A percentile compares a stretch with the other conserved stretches of the same genome.
These are phyloP conservation scores for Garrulus glandarius DNA, from an alignment of 2,797 vertebrate genomes.

Conservation along the genomic window DNA sequence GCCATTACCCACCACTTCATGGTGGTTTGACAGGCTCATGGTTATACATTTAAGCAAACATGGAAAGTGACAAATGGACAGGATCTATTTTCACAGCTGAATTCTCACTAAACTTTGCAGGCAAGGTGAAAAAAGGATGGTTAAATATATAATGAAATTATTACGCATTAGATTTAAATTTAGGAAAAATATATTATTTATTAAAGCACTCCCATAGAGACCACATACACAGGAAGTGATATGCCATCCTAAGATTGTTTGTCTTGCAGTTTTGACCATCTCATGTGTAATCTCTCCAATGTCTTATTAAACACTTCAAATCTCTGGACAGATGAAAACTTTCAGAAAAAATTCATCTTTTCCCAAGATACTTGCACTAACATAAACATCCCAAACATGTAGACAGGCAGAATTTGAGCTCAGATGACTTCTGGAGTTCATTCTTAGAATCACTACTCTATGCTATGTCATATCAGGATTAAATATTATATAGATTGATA, in stretches of 20 bases:
- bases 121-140: background rate
- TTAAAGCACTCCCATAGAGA: background rate
- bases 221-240: background rate
- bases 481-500: background rate
- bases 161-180: background rate
- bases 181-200: background rate
- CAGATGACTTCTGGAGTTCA: background rate
- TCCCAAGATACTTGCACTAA: background rate
- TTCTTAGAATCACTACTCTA: background rate
- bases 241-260: background rate
- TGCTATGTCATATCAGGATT: background rate
- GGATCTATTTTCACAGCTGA: background rate
- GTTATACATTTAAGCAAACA: background rate
- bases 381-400: background rate
- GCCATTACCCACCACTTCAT: background rate
- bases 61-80: background rate
- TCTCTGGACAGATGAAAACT: background rate
- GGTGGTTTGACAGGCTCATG: background rate
- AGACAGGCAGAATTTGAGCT: background rate
- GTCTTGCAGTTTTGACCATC: background rate
- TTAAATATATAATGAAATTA: background rate
- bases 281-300: background rate
- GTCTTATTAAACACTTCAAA: background rate
- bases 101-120: background rate
- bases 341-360: background rate